Evolutionary conservation across 2,797 vertebrate genomes (phyloP), one percentile per base, ranked within the genome.

Genomic region (Danio choprae): DNA sequence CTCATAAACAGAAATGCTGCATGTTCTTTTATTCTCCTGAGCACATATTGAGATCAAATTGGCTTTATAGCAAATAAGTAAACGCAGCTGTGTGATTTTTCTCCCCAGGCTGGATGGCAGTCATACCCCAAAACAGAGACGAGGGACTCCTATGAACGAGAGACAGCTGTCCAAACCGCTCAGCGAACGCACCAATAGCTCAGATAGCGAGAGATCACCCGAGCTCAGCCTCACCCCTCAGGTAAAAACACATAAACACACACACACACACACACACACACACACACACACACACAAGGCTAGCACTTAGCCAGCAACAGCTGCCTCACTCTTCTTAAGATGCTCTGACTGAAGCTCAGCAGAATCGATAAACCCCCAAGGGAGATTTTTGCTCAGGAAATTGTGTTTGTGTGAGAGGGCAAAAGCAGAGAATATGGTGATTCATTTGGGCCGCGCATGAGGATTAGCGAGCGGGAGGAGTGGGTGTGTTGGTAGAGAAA

Each of bases 131-230:
- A 92, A 94, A 77, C 91, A 91, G 83, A 94, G 89, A 79, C 88
- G 91, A 84, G 93, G 93, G 84, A 94, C 93, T 0, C 94, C 94
- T 0, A 88, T 95, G 84, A 94, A 90, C 86, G 95, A 96, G 82
- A 87, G 94, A 38, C 94, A 95, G 88, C 91, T 93, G 77, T 94
- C 93, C 0, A 95, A 94, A 87, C 93, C 92, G 7, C 91, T 93
- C 69, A 92, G 94, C 0, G 95, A 95, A 82, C 92, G 95, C 22
- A 86, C 94, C 62, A 95, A 95, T 89, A 96, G 95, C 84, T 93
- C 94, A 0, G 95, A 96, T 90, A 95, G 94, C 0, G 95, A 95
- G 87, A 92, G 93, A 67, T 94, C 94, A 3, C 93, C 94, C 0
- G 95, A 96, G 64, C 91, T 94, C 0, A 93, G 93, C 84, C 94